A percentile compares a stretch with the other conserved stretches of the same genome.
These are phyloP conservation scores for Caenorhabditis sp. DNA, from an alignment of 2,888 invertebrate genomes.

Conservation along the genomic window DNA sequence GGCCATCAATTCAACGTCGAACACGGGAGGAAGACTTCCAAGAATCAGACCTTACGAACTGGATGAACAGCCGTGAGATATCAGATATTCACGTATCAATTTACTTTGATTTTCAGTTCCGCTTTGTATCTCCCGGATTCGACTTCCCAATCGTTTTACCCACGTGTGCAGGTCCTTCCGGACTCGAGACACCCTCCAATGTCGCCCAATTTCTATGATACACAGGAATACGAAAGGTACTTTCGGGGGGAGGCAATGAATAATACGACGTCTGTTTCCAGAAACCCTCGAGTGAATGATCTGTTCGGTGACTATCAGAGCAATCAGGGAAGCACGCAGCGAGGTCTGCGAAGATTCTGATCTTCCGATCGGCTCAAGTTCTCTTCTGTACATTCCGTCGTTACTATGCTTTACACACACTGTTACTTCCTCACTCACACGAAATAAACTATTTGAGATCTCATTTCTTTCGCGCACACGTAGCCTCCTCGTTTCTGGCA, in stretches of 20 bases:
- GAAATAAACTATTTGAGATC: slow-evolving; percentile 32
- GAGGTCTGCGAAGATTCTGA: slow-evolving; percentile 39
- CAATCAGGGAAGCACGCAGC: slow-evolving; percentile 36
- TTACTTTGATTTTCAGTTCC: not conserved
- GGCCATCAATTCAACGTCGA: slow-evolving; percentile 13
- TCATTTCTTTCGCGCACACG: too few relatives aligned
- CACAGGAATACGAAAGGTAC: slow-evolving; percentile 13
- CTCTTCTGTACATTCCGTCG: slow-evolving; percentile 14
- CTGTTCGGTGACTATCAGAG: slow-evolving; percentile 25
- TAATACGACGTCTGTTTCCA: not conserved
- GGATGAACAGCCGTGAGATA: slow-evolving; percentile 21
- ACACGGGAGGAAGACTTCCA: slow-evolving; percentile 35
- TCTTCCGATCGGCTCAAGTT: not conserved
- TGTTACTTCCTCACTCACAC: slow-evolving; percentile 4
- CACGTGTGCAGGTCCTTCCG: slow-evolving; percentile 36
- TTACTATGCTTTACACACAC: slow-evolving; percentile 15
- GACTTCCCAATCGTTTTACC: not conserved
- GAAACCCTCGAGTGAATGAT: slow-evolving; percentile 24
- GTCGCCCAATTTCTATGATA: slow-evolving; percentile 33
- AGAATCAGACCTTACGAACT: slow-evolving; percentile 30
- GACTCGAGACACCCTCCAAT: slow-evolving; percentile 35
- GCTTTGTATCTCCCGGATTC: not conserved
- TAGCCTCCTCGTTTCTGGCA: too few relatives aligned
- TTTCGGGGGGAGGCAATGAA: not conserved
- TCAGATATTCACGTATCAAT: not conserved